Percentiles rank a stretch among this genome's conserved stretches.
Evolutionary conservation across 2,113 vertebrate genomes (phyloP).

Genomic region (Hemicordylus capensis): DNA sequence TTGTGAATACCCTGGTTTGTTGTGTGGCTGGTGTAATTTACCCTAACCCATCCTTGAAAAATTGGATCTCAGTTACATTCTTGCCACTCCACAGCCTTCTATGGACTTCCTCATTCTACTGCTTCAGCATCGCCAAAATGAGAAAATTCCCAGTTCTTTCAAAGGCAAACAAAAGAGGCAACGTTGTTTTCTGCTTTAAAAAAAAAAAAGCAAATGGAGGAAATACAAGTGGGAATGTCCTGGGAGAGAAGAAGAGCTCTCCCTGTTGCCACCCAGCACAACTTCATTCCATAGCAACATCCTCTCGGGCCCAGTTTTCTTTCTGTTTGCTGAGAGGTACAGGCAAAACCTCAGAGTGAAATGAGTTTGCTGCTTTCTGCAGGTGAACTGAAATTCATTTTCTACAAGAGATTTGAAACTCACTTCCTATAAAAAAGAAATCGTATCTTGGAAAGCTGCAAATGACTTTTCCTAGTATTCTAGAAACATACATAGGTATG

Average conservation of each 20-base stretch:
- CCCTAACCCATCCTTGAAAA: not conserved
- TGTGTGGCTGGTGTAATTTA: not conserved
- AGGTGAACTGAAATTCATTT: not conserved
- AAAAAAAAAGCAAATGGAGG: not conserved
- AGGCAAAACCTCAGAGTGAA: slow-evolving; percentile 37
- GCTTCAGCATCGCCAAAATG: not conserved
- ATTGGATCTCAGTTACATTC: not conserved
- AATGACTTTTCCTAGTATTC: not conserved
- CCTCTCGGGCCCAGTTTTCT: slow-evolving; percentile 38
- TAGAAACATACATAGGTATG: not conserved
- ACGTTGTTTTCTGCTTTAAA: not conserved
- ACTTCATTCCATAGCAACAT: slow-evolving; percentile 29
- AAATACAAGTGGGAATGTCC: not conserved
- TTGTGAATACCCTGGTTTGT: slow-evolving; percentile 3
- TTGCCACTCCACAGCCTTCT: not conserved
- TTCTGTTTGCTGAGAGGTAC: slow-evolving; percentile 50
- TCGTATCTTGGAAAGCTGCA: not conserved
- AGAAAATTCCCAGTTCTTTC: not conserved
- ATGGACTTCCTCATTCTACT: not conserved
- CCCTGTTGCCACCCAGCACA: slow-evolving; percentile 31
- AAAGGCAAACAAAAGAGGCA: not conserved
- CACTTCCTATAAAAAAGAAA: not conserved
- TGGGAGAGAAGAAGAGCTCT: slow-evolving; percentile 37
- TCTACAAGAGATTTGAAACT: not conserved
- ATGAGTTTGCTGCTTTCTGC: not conserved